These are phyloP conservation scores for Carposina sasakii DNA, from an alignment of 1,140 invertebrate species.

Conservation along the genomic window DNA sequence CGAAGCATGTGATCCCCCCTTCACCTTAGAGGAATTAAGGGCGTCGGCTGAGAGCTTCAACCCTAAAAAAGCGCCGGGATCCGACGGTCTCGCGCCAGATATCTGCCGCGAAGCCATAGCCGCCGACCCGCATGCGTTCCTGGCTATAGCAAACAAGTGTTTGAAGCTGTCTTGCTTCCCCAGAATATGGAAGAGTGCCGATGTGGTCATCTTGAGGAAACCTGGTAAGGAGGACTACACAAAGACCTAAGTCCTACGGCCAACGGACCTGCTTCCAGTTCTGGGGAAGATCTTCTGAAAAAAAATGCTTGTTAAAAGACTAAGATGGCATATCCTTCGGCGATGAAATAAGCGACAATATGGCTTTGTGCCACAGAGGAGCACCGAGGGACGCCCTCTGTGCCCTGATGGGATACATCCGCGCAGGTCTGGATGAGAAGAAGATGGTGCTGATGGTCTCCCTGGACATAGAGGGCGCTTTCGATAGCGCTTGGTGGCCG, in stretches of 20 bases:
- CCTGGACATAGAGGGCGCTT: too few relatives aligned
- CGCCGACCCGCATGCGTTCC: neutral
- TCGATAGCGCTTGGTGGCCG: too few relatives aligned
- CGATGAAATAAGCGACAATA: neutral
- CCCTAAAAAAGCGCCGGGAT: slow-evolving; percentile 7
- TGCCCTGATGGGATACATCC: neutral
- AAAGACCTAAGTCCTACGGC: neutral
- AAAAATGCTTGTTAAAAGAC: neutral
- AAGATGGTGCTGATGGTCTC: neutral
- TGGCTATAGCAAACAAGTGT: neutral
- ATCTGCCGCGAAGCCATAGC: neutral
- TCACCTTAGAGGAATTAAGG: neutral
- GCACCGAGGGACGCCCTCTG: slow-evolving; percentile 2
- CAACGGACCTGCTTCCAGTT: neutral
- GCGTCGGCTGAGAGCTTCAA: neutral
- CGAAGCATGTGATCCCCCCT: neutral
- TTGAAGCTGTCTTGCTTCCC: neutral
- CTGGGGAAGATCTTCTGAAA: slow-evolving; percentile 5
- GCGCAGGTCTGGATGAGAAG: neutral
- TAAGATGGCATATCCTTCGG: neutral
- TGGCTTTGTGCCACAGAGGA: slow-evolving; percentile 1
- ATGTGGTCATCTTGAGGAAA: neutral
- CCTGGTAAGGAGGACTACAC: neutral
- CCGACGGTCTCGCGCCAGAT: neutral
- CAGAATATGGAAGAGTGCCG: neutral